Percentiles rank a stretch among this genome's conserved stretches.
phyloP scores from a whole-genome alignment of 2,797 vertebrate species.

The Eulemur rubriventer region DNA sequence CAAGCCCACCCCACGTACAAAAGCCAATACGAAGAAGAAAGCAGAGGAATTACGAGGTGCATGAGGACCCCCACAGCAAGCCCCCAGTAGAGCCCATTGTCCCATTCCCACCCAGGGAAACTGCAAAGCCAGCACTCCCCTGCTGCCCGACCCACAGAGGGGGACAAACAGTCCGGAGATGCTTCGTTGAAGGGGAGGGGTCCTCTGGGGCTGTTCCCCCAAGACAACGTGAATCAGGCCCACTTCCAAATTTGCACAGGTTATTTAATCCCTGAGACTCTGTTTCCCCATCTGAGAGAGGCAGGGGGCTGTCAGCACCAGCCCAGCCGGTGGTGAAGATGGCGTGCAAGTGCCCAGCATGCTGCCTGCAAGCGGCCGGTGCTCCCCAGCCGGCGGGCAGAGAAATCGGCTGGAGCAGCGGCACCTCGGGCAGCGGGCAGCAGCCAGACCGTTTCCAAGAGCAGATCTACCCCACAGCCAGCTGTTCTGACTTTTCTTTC shows the following conservation, averaged over 20 bases:
- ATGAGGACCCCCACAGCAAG: background rate
- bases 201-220: background rate
- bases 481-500: background rate
- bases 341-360: background rate
- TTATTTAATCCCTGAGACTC: background rate
- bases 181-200: fast-evolving
- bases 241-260: background rate
- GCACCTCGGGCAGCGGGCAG: background rate
- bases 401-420: background rate
- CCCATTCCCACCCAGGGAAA: background rate
- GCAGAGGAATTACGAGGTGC: background rate
- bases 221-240: background rate
- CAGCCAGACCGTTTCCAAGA: background rate
- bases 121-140: background rate
- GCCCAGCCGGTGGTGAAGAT: background rate
- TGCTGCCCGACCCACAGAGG: background rate
- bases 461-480: background rate
- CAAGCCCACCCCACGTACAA: background rate
- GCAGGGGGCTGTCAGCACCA: background rate
- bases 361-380: fast-evolving
- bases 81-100: background rate
- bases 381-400: background rate
- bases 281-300: background rate
- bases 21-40: background rate
- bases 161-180: background rate